Conservation (phyloP, 2,113 vertebrate genomes). For the Speoplatyrhinus poulsoni region DNA sequence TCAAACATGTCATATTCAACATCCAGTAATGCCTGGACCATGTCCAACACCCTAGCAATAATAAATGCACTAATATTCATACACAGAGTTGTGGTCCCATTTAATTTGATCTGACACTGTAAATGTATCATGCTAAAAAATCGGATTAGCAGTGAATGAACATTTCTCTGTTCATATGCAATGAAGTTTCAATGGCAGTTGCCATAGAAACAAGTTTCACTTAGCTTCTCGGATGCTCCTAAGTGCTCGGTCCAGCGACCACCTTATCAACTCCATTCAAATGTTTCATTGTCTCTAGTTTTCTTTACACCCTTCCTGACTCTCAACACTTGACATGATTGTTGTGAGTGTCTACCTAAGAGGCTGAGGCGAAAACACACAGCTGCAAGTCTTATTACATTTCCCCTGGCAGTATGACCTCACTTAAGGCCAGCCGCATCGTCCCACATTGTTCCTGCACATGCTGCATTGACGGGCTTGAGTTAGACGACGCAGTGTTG, state of each 20-base stretch:
- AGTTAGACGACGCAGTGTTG: not conserved
- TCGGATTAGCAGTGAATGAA: not conserved
- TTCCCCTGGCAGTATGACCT: constrained; percentile 72
- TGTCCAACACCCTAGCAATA: not conserved
- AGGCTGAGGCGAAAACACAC: constrained; percentile 52
- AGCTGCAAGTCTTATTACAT: constrained; percentile 67
- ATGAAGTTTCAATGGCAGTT: too few relatives aligned
- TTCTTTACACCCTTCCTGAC: constrained; percentile 41
- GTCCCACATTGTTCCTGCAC: constrained; percentile 43
- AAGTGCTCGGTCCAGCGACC: not conserved
- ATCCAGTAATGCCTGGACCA: not conserved
- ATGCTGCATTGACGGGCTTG: constrained; percentile 23
- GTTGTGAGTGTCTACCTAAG: constrained; percentile 52
- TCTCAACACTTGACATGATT: constrained; percentile 41
- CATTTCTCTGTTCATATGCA: not conserved
- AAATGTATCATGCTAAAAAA: not conserved
- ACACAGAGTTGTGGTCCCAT: not conserved
- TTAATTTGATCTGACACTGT: not conserved
- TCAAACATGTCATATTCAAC: not conserved
- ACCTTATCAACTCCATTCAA: not conserved
- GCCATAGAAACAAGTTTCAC: not conserved
- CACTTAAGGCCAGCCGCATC: constrained; percentile 61
- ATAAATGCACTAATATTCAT: not conserved
- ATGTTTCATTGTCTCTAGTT: constrained; percentile 39
- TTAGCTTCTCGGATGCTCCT: not conserved